These are phyloP conservation scores for Melanocharis versteri DNA, from an alignment of 2,113 vertebrate genomes.

Conservation along the genomic window DNA sequence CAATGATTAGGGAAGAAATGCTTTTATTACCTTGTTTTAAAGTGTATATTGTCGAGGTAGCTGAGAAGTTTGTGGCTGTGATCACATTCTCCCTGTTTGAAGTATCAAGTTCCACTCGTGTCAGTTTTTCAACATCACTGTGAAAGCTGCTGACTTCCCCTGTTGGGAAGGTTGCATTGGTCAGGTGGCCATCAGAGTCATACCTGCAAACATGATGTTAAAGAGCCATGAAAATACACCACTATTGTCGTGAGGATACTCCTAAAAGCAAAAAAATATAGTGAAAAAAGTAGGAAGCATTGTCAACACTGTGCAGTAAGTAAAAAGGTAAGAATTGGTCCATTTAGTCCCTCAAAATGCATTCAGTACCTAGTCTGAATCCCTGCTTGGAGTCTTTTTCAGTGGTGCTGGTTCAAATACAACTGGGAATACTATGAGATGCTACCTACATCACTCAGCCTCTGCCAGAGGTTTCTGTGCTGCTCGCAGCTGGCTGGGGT, in stretches of 20 bases:
- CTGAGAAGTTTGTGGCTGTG: constrained; percentile 91
- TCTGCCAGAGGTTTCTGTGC: neutral
- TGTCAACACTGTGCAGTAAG: neutral
- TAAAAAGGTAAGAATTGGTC: neutral
- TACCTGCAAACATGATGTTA: constrained; percentile 77
- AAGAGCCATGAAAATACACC: neutral
- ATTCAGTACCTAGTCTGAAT: neutral
- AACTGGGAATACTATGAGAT: neutral
- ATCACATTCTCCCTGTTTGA: constrained; percentile 90
- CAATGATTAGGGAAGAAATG: neutral
- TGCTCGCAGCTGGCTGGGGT: neutral
- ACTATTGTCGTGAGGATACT: neutral
- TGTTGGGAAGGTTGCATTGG: constrained; percentile 90
- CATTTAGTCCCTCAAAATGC: neutral
- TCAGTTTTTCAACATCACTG: constrained; percentile 88
- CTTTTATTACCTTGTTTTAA: constrained; percentile 87
- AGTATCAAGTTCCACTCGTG: constrained; percentile 85
- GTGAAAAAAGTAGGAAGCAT: neutral
- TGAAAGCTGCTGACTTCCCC: constrained; percentile 93
- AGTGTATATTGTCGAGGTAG: constrained; percentile 90
- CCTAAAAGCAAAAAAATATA: neutral
- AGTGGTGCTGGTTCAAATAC: neutral
- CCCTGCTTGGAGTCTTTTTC: neutral
- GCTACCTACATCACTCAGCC: neutral
- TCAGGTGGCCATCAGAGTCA: constrained; percentile 87